Percentiles rank a stretch among this genome's conserved stretches.
phyloP scores from a whole-genome alignment of 2,888 invertebrate species.

The Scrobipalpa atriplicella region DNA sequence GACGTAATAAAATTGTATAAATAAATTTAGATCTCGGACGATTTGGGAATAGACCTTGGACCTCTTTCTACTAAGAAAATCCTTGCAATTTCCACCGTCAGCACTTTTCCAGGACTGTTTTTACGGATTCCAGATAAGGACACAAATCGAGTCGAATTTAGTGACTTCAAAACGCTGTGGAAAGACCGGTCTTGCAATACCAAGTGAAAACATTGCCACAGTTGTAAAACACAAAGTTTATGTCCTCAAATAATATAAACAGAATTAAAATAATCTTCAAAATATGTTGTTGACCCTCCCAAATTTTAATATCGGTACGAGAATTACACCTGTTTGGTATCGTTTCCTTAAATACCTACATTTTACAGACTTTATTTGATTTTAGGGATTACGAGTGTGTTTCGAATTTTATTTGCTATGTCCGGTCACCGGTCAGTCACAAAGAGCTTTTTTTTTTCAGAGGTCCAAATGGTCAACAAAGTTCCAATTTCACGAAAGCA shows the following conservation, averaged over 20 bases:
- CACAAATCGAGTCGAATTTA: conserved; percentile 9
- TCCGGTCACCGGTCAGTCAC: no score
- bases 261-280: conserved; percentile 2
- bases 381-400: not conserved
- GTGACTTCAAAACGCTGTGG: not conserved
- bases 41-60: not conserved
- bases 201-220: not conserved
- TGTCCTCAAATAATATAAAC: not conserved
- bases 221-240: conserved; percentile 7
- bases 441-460: not conserved
- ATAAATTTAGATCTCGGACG: not conserved
- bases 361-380: conserved; percentile 1
- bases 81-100: conserved; percentile 24
- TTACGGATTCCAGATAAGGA: conserved; percentile 22
- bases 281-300: conserved; percentile 7
- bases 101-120: conserved; percentile 18
- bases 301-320: not conserved
- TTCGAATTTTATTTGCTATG: not conserved
- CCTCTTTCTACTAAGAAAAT: conserved; percentile 30
- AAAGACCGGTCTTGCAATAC: not conserved
- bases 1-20: no score
- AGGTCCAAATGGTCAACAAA: conserved; percentile 10
- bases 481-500: conserved; percentile 68
- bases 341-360: not conserved
- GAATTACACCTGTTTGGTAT: conserved; percentile 4